Conservation (phyloP, 2,797 vertebrate genomes). For the Labroides dimidiatus region DNA sequence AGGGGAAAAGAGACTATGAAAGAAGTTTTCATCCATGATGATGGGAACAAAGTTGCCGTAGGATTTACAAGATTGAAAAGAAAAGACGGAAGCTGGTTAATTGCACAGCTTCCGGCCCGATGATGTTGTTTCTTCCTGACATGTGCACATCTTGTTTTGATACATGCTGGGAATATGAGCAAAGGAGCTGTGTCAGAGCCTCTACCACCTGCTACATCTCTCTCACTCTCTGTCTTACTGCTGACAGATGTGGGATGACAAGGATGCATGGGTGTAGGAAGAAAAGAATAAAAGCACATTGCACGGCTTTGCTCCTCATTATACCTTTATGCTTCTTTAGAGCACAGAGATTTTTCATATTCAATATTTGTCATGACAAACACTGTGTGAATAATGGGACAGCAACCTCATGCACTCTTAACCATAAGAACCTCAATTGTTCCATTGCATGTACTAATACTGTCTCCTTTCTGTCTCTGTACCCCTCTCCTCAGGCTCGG, state of each 20-base stretch:
- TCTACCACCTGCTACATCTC: constrained; percentile 34
- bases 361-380: background rate
- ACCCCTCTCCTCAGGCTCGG: constrained; percentile 84
- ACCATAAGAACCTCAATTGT: constrained; percentile 9
- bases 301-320: constrained; percentile 22
- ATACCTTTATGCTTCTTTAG: constrained; percentile 8
- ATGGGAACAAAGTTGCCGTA: constrained; percentile 55
- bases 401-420: background rate
- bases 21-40: constrained; percentile 57
- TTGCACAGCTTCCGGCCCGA: constrained; percentile 63
- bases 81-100: constrained; percentile 66
- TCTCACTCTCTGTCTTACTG: constrained; percentile 45
- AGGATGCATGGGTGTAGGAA: constrained; percentile 52
- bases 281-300: constrained; percentile 26
- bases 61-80: constrained; percentile 53
- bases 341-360: constrained; percentile 10
- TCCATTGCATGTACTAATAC: constrained; percentile 56
- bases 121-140: constrained; percentile 69
- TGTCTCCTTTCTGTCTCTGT: constrained; percentile 39
- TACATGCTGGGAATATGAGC: constrained; percentile 55
- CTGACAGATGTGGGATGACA: constrained; percentile 69
- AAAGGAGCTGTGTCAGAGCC: constrained; percentile 43
- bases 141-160: constrained; percentile 55
- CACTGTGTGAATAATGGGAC: constrained; percentile 1
- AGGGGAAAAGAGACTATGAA: constrained; percentile 41